A percentile compares a stretch with the other conserved stretches of the same genome.
These are phyloP conservation scores for Epirrita christyi DNA, from an alignment of 2,888 invertebrate species.

Conservation along the genomic window DNA sequence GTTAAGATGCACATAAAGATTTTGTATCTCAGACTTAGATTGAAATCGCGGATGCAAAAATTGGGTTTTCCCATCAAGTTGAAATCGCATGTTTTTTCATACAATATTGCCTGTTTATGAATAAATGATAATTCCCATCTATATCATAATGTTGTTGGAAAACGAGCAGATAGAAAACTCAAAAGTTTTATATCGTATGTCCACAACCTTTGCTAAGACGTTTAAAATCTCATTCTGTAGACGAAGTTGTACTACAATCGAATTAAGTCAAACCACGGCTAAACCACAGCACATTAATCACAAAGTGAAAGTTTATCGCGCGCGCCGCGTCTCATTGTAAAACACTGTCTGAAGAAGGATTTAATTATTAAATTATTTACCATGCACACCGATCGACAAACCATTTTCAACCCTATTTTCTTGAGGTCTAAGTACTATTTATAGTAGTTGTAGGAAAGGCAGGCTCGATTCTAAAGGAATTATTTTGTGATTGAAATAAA, in stretches of 20 bases:
- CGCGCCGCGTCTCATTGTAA: conserved; percentile 50
- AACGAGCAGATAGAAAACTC: no score
- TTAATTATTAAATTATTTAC: conserved; percentile 66
- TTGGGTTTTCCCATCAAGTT: no score
- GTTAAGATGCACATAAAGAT: no score
- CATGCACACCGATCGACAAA: conserved; percentile 27
- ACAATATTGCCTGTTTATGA: no score
- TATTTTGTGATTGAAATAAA: conserved; percentile 37
- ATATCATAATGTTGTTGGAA: no score
- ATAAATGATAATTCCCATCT: no score
- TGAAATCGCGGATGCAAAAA: no score
- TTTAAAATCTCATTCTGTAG: neutral
- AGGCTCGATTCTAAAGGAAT: conserved; percentile 30
- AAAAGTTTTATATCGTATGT: no score
- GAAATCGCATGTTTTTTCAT: no score
- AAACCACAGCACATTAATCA: conserved; percentile 27
- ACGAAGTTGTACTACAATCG: conserved; percentile 17
- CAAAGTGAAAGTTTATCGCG: conserved; percentile 32
- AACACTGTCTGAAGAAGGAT: conserved; percentile 50
- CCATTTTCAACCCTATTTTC: conserved; percentile 6
- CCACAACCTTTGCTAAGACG: no score
- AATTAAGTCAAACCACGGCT: conserved; percentile 10
- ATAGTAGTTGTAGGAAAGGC: neutral
- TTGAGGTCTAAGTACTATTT: neutral
- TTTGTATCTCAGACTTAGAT: no score